These are phyloP conservation scores for Macropis europaea DNA, from an alignment of 2,888 invertebrate species.

Conservation along the genomic window DNA sequence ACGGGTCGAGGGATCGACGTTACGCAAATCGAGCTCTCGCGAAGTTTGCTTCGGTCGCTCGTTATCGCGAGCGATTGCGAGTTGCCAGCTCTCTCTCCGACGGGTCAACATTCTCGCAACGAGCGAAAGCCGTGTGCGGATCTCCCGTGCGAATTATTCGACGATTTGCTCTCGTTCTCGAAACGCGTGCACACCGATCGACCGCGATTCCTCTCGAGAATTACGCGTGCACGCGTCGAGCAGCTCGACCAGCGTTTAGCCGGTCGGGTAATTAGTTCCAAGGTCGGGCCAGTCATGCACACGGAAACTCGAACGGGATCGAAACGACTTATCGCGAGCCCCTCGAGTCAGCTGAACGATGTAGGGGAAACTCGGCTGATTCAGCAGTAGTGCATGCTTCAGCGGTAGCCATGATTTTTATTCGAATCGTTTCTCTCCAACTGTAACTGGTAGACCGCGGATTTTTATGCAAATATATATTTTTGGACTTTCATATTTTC, in stretches of 20 bases:
- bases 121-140: conserved; percentile 25
- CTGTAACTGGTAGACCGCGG: no score
- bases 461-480: no score
- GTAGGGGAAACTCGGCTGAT: no score
- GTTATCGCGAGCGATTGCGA: conserved; percentile 6
- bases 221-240: conserved; percentile 22
- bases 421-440: no score
- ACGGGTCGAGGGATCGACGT: no score
- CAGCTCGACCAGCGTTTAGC: conserved; percentile 27
- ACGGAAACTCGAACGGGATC: conserved; percentile 30
- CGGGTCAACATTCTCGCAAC: conserved; percentile 25
- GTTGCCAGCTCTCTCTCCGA: background rate
- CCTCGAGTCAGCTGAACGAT: conserved; percentile 19
- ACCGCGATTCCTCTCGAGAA: conserved; percentile 18
- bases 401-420: no score
- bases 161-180: background rate
- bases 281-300: conserved; percentile 39
- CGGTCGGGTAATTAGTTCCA: conserved; percentile 38
- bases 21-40: no score
- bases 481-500: no score
- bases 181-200: conserved; percentile 18
- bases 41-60: no score
- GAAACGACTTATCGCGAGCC: conserved; percentile 21
- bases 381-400: no score
- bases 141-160: background rate